Evolutionary conservation across 2,888 invertebrate genomes (phyloP).

Genomic region (Drosophila quinaria): DNA sequence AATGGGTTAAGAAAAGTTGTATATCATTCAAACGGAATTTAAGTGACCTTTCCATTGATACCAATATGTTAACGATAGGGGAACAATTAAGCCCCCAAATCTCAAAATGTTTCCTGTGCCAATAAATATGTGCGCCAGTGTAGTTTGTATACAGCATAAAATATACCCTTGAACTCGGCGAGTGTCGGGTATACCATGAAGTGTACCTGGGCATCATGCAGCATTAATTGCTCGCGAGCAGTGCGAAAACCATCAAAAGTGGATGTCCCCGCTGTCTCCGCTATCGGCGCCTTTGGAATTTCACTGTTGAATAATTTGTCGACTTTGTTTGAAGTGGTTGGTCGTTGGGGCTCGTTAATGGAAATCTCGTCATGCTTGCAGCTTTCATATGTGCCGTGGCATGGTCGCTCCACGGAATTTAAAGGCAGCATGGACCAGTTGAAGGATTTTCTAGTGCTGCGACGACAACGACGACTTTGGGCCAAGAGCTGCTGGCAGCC

Average conservation of each 20-base stretch:
- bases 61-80: no score
- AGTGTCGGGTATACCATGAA: not conserved
- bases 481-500: slow-evolving; percentile 25
- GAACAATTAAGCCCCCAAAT: no score
- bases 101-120: no score
- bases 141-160: no score
- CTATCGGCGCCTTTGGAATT: not conserved
- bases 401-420: slow-evolving; percentile 30
- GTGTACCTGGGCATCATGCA: slow-evolving; percentile 70
- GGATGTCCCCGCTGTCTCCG: not conserved
- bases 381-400: slow-evolving; percentile 53
- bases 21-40: no score
- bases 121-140: no score
- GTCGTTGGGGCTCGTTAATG: not conserved
- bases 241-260: slow-evolving; percentile 70
- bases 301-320: not conserved
- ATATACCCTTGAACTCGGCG: not conserved
- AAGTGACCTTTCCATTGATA: no score
- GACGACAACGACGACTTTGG: slow-evolving; percentile 21
- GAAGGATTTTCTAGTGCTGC: not conserved
- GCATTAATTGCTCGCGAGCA: slow-evolving; percentile 75
- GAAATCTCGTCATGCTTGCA: slow-evolving; percentile 40
- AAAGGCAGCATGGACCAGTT: slow-evolving; percentile 3
- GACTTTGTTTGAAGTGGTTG: not conserved
- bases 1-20: no score